Evolutionary conservation across 2,797 vertebrate species (phyloP), one percentile per base, ranked within the genome.

Genomic region (Hephaestus fuliginosus): DNA sequence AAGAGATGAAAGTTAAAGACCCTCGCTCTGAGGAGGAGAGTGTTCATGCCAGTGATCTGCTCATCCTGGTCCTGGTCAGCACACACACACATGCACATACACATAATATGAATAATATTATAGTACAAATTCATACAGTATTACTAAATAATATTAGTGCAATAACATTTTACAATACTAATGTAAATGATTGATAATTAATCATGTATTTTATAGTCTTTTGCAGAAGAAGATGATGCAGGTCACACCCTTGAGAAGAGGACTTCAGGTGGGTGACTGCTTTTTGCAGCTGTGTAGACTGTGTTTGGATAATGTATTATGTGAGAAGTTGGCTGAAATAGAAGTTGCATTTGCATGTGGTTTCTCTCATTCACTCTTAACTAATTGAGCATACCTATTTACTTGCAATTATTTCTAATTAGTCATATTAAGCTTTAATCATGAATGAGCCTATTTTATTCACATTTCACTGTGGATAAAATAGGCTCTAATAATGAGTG

Each of bases 1-100:
- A 96, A 75, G 93, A 97, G 57, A 95, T 95, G 87, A 91, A 86
- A 18, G 60, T 97, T 46, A 97, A 97, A 91, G 97, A 97, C 44
- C 96, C 95, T 80, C 95, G 95, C 74, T 91, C 92, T 0, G 89
- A 95, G 64, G 92, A 96, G 55, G 96, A 98, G 86, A 91, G 83
- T 15, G 76, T 81, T 60, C 95, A 88, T 0, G 95, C 96, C 25
- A 91, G 93, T 8, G 88, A 94, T 43, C 93, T 97, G 30, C 93
- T 97, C 43, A 90, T 93, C 75, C 81, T 94, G 10, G 88, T 97
- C 30, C 95, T 89, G 91, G 97, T 98, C 75, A 95, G 92, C 10
- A 8, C n/a, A 11, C 60, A 46, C 48, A 49, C 41, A 61, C 46
- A 25, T 10, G 8, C 56, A 68, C 41, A 22, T 17, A 64, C 49